These are phyloP conservation scores for Drepanosiphum platanoidis DNA, from an alignment of 2,888 invertebrate species.

Conservation along the genomic window DNA sequence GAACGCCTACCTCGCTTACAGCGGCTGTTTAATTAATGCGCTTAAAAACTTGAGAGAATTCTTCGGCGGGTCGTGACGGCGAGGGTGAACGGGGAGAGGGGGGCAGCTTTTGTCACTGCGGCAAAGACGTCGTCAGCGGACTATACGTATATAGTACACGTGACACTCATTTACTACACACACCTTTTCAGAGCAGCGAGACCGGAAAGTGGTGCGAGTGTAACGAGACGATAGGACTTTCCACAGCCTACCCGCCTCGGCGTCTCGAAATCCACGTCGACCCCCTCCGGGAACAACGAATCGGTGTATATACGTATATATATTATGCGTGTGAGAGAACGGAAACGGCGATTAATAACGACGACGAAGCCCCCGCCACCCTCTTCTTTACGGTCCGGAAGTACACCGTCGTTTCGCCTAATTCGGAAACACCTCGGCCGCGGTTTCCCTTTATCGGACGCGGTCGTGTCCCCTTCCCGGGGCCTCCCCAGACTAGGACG, in stretches of 20 bases:
- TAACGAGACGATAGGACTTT: slow-evolving; percentile 20
- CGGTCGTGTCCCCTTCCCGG: too few species aligned
- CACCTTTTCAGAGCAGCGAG: not conserved
- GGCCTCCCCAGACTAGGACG: too few species aligned
- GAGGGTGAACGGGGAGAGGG: not conserved
- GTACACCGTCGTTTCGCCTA: slow-evolving; percentile 23
- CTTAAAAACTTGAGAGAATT: slow-evolving; percentile 44
- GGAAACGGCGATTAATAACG: slow-evolving; percentile 56
- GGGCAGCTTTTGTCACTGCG: slow-evolving; percentile 25
- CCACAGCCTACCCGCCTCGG: not conserved
- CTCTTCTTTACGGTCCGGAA: not conserved
- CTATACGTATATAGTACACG: too few species aligned
- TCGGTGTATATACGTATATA: not conserved
- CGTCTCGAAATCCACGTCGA: slow-evolving; percentile 7
- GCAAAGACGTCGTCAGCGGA: slow-evolving; percentile 22
- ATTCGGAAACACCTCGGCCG: slow-evolving; percentile 46
- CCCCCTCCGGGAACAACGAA: not conserved
- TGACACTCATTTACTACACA: slow-evolving; percentile 35
- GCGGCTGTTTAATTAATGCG: slow-evolving; percentile 56
- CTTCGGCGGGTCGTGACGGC: not conserved
- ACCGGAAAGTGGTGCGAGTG: not conserved
- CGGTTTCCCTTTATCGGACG: slow-evolving; percentile 15
- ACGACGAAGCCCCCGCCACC: not conserved
- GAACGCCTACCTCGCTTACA: not conserved
- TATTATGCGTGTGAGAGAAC: not conserved